Conservation (phyloP, 2,797 vertebrate species). For the Adrianichthys oophorus region DNA sequence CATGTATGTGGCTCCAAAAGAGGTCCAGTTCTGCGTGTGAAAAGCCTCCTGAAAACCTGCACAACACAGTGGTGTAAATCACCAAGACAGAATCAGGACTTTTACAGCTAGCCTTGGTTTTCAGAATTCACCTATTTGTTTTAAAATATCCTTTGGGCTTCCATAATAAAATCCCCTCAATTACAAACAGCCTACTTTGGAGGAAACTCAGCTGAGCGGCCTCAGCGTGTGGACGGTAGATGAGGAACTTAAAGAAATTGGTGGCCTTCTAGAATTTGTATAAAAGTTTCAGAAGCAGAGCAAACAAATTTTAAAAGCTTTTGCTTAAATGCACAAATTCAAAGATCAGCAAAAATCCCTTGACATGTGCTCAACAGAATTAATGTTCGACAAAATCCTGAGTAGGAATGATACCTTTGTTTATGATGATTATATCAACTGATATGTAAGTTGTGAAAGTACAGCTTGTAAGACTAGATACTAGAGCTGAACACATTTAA, state of each 20-base stretch:
- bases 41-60: conserved; percentile 61
- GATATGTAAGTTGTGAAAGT: too few species aligned
- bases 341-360: too few species aligned
- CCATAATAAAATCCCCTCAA: conserved; percentile 65
- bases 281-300: conserved; percentile 41
- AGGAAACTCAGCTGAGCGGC: conserved; percentile 39
- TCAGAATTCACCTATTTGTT: conserved; percentile 45
- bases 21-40: conserved; percentile 53
- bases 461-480: too few species aligned
- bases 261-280: conserved; percentile 16
- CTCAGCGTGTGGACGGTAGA: conserved; percentile 13
- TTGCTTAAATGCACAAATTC: neutral
- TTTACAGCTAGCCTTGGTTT: conserved; percentile 42
- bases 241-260: neutral
- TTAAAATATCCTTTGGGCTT: conserved; percentile 59
- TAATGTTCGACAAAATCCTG: too few species aligned
- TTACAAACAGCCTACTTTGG: conserved; percentile 68
- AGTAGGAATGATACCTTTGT: too few species aligned
- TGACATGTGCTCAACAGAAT: too few species aligned
- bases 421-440: too few species aligned
- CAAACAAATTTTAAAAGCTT: neutral
- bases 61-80: conserved; percentile 70
- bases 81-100: conserved; percentile 76
- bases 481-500: too few species aligned
- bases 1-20: conserved; percentile 53